phyloP scores from a whole-genome alignment of 2,888 invertebrate species.

The Epirrita christyi region DNA sequence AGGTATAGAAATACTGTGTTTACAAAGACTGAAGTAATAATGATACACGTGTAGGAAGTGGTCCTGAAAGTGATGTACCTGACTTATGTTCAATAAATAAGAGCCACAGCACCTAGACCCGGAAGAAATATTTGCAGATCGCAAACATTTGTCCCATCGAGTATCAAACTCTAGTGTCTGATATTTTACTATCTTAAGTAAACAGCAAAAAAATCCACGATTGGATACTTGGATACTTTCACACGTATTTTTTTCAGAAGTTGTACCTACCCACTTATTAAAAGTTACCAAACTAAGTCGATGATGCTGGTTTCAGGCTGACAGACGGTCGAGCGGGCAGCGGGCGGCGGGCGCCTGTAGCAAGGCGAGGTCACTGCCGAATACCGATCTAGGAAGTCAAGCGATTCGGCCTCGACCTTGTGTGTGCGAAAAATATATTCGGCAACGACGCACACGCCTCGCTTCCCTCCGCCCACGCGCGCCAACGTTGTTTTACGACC shows the following conservation, averaged over 20 bases:
- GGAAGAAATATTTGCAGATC: background rate
- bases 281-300: conserved; percentile 7
- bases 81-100: background rate
- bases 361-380: conserved; percentile 38
- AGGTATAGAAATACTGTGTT: conserved; percentile 29
- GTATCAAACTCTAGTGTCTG: too few relatives aligned
- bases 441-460: conserved; percentile 60
- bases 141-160: too few relatives aligned
- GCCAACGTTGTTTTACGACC: conserved; percentile 22
- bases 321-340: conserved; percentile 19
- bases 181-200: too few relatives aligned
- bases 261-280: too few relatives aligned
- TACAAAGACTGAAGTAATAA: conserved; percentile 20
- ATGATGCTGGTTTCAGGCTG: conserved; percentile 17
- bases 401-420: conserved; percentile 79
- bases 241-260: too few relatives aligned
- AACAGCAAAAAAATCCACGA: too few relatives aligned
- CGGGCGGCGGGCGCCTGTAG: conserved; percentile 44
- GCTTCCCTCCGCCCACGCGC: conserved; percentile 41
- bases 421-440: conserved; percentile 77
- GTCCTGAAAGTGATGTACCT: background rate
- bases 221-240: too few relatives aligned
- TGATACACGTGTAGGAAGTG: conserved; percentile 10
- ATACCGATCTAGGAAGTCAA: conserved; percentile 80
- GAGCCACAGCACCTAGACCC: too few relatives aligned